Evolutionary conservation across 2,797 vertebrate species (phyloP).

Genomic region (Okamejei kenojei): DNA sequence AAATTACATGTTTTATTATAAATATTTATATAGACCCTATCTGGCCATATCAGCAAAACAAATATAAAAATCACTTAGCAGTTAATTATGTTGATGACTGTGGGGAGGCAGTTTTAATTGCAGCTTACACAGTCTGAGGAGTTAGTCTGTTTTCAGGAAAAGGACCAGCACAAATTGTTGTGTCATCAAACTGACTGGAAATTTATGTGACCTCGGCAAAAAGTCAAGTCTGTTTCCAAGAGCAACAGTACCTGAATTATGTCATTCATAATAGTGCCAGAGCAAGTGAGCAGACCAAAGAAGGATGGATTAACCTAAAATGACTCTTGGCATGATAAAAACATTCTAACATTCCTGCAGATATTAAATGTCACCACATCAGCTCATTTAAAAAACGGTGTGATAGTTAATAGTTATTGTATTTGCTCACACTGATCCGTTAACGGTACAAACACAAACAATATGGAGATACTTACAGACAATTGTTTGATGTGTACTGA

Average conservation of each 20-base stretch:
- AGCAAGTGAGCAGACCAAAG: background rate
- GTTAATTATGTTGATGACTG: conserved; percentile 17
- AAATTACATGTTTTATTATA: conserved; percentile 23
- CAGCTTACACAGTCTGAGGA: background rate
- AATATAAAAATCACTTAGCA: conserved; percentile 30
- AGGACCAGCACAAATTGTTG: background rate
- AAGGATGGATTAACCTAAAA: conserved; percentile 13
- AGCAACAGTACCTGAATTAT: conserved; percentile 26
- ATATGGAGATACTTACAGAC: background rate
- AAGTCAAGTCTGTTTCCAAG: background rate
- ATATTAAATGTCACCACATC: background rate
- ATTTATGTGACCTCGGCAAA: background rate
- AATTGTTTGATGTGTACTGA: background rate
- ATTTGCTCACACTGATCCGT: background rate
- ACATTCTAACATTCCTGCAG: background rate
- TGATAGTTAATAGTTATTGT: background rate
- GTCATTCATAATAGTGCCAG: background rate
- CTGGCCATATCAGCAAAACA: conserved; percentile 20
- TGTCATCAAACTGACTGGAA: conserved; percentile 13
- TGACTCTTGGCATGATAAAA: conserved; percentile 1
- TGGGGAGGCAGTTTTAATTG: conserved; percentile 2
- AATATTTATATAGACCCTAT: conserved; percentile 21
- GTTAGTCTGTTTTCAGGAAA: background rate
- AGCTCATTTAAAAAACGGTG: background rate
- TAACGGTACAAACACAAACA: background rate